Evolutionary conservation across 2,113 vertebrate genomes (phyloP).

Genomic region (Saguinus midas): DNA sequence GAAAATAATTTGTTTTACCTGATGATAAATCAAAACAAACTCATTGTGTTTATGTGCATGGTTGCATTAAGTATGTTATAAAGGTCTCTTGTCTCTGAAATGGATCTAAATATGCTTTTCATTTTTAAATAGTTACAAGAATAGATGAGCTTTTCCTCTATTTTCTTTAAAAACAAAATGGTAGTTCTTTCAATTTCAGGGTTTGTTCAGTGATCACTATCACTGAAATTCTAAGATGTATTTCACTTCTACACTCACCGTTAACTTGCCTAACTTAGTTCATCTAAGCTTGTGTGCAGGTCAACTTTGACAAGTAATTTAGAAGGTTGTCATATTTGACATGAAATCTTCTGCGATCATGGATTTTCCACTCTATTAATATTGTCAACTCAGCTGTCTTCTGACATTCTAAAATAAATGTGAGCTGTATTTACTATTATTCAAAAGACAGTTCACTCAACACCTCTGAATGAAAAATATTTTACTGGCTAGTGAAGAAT

Average conservation of each 20-base stretch:
- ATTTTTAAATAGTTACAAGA: not conserved
- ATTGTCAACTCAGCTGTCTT: slow-evolving; percentile 63
- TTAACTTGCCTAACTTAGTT: slow-evolving; percentile 71
- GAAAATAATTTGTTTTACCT: not conserved
- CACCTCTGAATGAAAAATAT: slow-evolving; percentile 22
- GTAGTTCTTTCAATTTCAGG: not conserved
- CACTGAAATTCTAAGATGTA: slow-evolving; percentile 21
- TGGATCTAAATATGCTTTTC: not conserved
- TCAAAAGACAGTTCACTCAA: slow-evolving; percentile 57
- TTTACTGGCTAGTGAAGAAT: not conserved
- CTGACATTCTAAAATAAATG: slow-evolving; percentile 77
- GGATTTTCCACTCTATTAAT: slow-evolving; percentile 74
- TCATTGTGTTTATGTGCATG: not conserved
- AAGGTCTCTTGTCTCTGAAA: not conserved
- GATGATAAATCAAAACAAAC: not conserved
- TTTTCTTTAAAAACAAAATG: not conserved
- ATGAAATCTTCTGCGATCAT: slow-evolving; percentile 69
- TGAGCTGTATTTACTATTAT: slow-evolving; percentile 74
- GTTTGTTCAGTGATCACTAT: not conserved
- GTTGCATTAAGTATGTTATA: not conserved
- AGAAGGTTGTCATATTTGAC: slow-evolving; percentile 58
- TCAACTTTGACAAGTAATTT: slow-evolving; percentile 66
- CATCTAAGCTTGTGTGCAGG: slow-evolving; percentile 53
- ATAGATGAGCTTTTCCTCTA: not conserved
- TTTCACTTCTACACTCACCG: not conserved